These are phyloP conservation scores for Parazoanthus darwini DNA, from an alignment of 92 coral and sea anemone genomes.

Conservation along the genomic window DNA sequence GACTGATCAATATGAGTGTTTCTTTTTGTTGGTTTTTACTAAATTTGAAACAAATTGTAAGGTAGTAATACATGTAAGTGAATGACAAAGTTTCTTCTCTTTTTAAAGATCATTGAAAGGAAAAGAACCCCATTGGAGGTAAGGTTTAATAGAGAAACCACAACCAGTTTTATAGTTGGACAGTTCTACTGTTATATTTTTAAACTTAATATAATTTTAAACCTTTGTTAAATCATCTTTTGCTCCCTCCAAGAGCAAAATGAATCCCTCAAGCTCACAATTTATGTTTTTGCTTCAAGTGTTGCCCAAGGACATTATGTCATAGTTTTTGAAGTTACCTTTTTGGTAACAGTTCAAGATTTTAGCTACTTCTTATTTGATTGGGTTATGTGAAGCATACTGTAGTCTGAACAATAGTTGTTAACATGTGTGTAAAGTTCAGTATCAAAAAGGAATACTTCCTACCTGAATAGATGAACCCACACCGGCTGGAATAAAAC, in stretches of 20 bases:
- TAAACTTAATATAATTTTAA: no score
- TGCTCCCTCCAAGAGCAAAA: background rate
- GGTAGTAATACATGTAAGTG: no score
- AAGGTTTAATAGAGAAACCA: background rate
- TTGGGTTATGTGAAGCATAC: background rate
- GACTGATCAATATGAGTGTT: background rate
- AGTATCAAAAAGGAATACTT: no score
- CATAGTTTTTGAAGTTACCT: background rate
- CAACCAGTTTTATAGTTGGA: background rate
- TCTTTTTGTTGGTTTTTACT: background rate
- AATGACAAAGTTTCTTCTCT: background rate
- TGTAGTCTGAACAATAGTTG: no score
- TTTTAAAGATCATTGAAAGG: conserved; percentile 79
- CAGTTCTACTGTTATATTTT: background rate
- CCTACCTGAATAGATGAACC: no score
- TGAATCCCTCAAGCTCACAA: background rate
- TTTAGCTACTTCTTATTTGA: background rate
- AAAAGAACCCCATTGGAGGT: conserved; percentile 97
- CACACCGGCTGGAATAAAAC: no score
- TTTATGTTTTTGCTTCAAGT: background rate
- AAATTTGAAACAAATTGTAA: no score
- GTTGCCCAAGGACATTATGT: no score
- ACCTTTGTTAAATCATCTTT: no score
- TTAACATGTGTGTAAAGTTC: no score
- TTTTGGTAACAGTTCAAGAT: no score